Conservation (phyloP, 2,888 invertebrate genomes). For the Mimachlamys varia region DNA sequence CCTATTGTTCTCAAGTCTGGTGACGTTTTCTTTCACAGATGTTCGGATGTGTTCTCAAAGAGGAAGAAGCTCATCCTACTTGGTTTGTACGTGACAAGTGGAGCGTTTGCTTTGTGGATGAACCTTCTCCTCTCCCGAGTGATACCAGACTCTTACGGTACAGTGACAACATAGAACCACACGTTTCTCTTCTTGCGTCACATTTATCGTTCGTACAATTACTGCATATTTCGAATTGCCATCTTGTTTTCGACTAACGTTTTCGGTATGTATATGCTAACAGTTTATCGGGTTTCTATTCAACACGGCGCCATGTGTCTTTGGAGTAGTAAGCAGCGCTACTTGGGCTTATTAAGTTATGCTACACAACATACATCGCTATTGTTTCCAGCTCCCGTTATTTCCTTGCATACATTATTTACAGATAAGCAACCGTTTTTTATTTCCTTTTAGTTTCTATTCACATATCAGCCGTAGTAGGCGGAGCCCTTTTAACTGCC, state of each 20-base stretch:
- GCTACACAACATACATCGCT: too few relatives aligned
- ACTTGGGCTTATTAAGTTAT: too few relatives aligned
- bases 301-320: too few relatives aligned
- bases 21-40: not conserved
- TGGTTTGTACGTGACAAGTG: slow-evolving; percentile 59
- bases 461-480: slow-evolving; percentile 56
- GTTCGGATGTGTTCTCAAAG: slow-evolving; percentile 65
- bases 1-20: too few relatives aligned
- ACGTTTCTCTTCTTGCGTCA: not conserved
- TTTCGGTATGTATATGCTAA: too few relatives aligned
- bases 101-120: slow-evolving; percentile 53
- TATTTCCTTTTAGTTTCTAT: slow-evolving; percentile 57
- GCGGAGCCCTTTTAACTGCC: slow-evolving; percentile 51
- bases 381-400: not conserved
- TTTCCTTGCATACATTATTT: too few relatives aligned
- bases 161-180: not conserved
- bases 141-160: slow-evolving; percentile 42
- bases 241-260: too few relatives aligned
- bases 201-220: not conserved
- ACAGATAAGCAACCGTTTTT: too few relatives aligned
- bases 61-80: slow-evolving; percentile 67
- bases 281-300: too few relatives aligned
- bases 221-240: too few relatives aligned
- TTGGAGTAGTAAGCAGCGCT: too few relatives aligned
- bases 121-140: slow-evolving; percentile 46